Conservation (phyloP, 2,113 vertebrate genomes). For the Oncorhynchus gorbuscha region DNA sequence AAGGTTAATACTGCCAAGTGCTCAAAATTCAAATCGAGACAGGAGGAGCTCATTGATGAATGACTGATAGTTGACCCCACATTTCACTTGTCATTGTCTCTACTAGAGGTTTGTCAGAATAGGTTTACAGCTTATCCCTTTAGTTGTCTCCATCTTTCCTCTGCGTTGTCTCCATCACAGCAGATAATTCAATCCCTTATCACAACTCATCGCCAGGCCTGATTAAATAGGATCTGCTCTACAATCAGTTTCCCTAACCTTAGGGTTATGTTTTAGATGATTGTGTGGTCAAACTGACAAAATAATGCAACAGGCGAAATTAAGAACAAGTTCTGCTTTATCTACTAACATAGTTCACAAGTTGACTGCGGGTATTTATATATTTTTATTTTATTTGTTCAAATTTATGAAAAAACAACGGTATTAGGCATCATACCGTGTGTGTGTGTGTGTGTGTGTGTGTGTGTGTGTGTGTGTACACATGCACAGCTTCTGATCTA, state of each 20-base stretch:
- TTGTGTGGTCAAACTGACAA: background rate
- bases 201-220: conserved; percentile 41
- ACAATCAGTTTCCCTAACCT: conserved; percentile 11
- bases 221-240: conserved; percentile 49
- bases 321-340: no score
- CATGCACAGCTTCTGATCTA: background rate
- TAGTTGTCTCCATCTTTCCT: conserved; percentile 49
- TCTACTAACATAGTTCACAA: no score
- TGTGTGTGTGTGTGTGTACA: conserved; percentile 1
- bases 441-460: background rate
- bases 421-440: no score
- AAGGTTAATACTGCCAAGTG: conserved; percentile 69
- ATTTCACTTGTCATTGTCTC: conserved; percentile 70
- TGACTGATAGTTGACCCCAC: conserved; percentile 73
- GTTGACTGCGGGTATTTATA: no score
- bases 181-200: conserved; percentile 54
- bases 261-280: background rate
- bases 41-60: conserved; percentile 68
- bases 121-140: conserved; percentile 64
- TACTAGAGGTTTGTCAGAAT: conserved; percentile 61
- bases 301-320: no score
- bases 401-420: no score
- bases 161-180: conserved; percentile 35
- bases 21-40: conserved; percentile 69
- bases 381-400: no score